Percentiles rank a stretch among this genome's conserved stretches.
These are phyloP conservation scores for Tanaodytes sp. DNA, from an alignment of 2,888 invertebrate species.

Conservation along the genomic window DNA sequence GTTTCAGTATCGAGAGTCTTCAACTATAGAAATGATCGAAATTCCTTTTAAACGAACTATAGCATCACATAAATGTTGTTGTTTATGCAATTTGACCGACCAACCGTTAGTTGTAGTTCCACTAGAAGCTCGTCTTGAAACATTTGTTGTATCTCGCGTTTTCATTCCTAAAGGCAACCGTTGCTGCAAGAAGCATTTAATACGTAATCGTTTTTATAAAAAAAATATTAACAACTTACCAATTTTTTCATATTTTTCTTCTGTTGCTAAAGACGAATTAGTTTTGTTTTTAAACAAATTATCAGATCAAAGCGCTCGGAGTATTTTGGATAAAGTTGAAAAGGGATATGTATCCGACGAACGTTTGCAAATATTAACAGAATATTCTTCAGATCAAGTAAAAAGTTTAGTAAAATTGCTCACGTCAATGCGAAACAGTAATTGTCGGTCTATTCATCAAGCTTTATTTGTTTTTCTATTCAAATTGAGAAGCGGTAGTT, in stretches of 20 bases:
- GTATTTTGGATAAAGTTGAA: conserved; percentile 9
- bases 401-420: conserved; percentile 13
- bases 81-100: background rate
- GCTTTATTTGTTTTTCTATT: conserved; percentile 20
- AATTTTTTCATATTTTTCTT: background rate
- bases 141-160: conserved; percentile 4
- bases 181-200: conserved; percentile 13
- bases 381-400: conserved; percentile 15
- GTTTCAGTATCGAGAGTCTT: conserved; percentile 10
- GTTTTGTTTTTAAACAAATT: conserved; percentile 7
- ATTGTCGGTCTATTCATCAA: conserved; percentile 7
- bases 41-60: conserved; percentile 11
- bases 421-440: conserved; percentile 20
- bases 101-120: conserved; percentile 19
- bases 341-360: conserved; percentile 14
- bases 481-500: conserved; percentile 16
- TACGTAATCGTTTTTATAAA: conserved; percentile 17
- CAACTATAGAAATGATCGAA: conserved; percentile 15
- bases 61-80: conserved; percentile 15
- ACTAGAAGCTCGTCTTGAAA: conserved; percentile 12
- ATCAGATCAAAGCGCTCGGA: background rate
- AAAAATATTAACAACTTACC: conserved; percentile 9
- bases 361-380: conserved; percentile 15
- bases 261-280: conserved; percentile 7
- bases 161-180: conserved; percentile 20